These are phyloP conservation scores for Sebastes umbrosus DNA, from an alignment of 2,797 vertebrate species.

Conservation along the genomic window DNA sequence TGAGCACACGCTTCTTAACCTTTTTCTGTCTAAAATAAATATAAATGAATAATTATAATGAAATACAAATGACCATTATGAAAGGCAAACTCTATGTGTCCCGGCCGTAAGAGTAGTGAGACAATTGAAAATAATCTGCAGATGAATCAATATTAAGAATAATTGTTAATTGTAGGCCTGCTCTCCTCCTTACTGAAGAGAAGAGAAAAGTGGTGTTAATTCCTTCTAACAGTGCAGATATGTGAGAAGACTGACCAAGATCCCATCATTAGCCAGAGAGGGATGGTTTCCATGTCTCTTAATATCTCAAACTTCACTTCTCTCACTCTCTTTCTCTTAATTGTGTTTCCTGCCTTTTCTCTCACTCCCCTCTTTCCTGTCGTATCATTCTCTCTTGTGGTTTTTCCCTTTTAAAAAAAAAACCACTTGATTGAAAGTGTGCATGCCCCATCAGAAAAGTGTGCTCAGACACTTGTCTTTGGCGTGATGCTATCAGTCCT, in stretches of 20 bases:
- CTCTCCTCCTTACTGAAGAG: not conserved
- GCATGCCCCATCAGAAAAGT: slow-evolving; percentile 45
- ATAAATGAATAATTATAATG: too few relatives aligned
- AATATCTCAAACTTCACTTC: slow-evolving; percentile 12
- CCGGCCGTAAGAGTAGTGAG: not conserved
- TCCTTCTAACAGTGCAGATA: slow-evolving; percentile 34
- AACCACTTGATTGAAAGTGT: slow-evolving; percentile 26
- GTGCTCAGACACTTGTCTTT: slow-evolving; percentile 62
- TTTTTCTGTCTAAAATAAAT: too few relatives aligned
- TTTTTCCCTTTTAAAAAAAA: not conserved
- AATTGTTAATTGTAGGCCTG: not conserved
- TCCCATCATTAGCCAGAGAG: slow-evolving; percentile 20
- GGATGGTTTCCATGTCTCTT: slow-evolving; percentile 25
- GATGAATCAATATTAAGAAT: not conserved
- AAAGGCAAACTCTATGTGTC: too few relatives aligned
- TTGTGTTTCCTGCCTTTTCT: slow-evolving; percentile 20
- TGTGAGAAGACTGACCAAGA: slow-evolving; percentile 31
- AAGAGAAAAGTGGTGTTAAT: slow-evolving; percentile 26
- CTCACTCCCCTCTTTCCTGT: slow-evolving; percentile 1
- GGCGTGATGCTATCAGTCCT: slow-evolving; percentile 68
- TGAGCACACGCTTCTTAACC: too few relatives aligned
- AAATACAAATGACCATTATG: too few relatives aligned
- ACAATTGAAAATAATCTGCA: not conserved
- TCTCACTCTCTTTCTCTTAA: slow-evolving; percentile 18
- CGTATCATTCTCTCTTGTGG: slow-evolving; percentile 1